Percentiles rank a stretch among this genome's conserved stretches.
Evolutionary conservation across 2,888 invertebrate genomes (phyloP).

Genomic region (Ernsta delagoae): DNA sequence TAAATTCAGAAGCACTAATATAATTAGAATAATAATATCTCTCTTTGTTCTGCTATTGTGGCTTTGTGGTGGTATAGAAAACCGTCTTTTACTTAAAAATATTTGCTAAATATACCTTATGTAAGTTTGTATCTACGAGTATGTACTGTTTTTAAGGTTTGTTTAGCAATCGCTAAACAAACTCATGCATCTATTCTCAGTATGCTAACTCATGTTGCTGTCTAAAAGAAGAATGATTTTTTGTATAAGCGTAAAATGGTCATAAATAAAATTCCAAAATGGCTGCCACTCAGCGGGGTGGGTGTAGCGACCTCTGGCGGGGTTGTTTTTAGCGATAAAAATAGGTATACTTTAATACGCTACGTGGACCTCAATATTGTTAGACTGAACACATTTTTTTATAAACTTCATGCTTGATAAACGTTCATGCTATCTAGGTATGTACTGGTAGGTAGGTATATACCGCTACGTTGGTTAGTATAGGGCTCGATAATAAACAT

Average conservation of each 20-base stretch:
- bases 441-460: no score
- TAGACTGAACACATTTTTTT: not conserved
- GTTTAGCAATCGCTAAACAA: not conserved
- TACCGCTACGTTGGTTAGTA: no score
- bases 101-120: not conserved
- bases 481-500: no score
- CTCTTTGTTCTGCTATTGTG: not conserved
- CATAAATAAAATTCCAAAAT: conserved; percentile 1
- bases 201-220: not conserved
- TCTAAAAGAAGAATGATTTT: not conserved
- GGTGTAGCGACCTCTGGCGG: not conserved
- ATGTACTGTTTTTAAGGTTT: no score
- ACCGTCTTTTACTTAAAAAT: not conserved
- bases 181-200: not conserved
- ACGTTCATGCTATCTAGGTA: not conserved
- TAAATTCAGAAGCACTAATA: not conserved
- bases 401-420: not conserved
- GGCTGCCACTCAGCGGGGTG: conserved; percentile 4
- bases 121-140: not conserved
- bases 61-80: not conserved
- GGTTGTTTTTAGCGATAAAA: conserved; percentile 2
- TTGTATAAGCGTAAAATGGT: not conserved
- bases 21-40: not conserved
- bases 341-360: not conserved
- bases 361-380: not conserved